Percentiles rank a stretch among this genome's conserved stretches.
phyloP scores from a whole-genome alignment of 2,797 vertebrate genomes.

The Decapterus maruadsi region DNA sequence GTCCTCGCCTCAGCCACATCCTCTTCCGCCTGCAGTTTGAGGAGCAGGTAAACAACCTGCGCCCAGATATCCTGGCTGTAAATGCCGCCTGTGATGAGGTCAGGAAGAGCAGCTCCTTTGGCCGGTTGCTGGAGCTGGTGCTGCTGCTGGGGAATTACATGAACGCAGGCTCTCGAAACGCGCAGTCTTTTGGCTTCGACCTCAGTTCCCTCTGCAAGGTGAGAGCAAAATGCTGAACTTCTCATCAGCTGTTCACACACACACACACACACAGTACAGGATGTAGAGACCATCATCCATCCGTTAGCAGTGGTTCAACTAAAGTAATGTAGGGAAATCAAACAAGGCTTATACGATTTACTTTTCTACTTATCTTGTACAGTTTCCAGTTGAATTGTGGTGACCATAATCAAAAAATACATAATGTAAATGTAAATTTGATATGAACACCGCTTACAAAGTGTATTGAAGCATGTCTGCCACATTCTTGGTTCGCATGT shows the following conservation, averaged over 20 bases:
- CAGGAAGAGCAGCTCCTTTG: constrained; percentile 93
- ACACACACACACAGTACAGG: not conserved
- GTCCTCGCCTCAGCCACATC: constrained; percentile 93
- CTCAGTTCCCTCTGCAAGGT: constrained; percentile 98
- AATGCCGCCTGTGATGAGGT: constrained; percentile 94
- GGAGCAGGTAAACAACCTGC: constrained; percentile 95
- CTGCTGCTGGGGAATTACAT: constrained; percentile 97
- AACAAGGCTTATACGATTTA: not conserved
- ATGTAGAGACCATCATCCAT: constrained; percentile 14
- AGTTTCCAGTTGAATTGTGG: constrained; percentile 1
- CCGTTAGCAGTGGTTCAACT: constrained; percentile 21
- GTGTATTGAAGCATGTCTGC: not conserved
- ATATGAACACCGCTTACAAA: not conserved
- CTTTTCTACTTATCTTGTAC: not conserved
- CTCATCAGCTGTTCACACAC: constrained; percentile 13
- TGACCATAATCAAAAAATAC: not conserved
- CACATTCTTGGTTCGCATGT: not conserved
- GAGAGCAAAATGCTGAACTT: constrained; percentile 49
- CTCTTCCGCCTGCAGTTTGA: constrained; percentile 98
- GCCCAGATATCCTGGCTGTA: constrained; percentile 95
- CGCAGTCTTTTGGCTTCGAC: constrained; percentile 94
- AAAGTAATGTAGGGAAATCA: constrained; percentile 2
- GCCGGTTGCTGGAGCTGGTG: constrained; percentile 94
- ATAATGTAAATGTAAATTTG: not conserved
- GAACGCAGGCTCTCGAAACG: constrained; percentile 97